A percentile compares a stretch with the other conserved stretches of the same genome.
Conservation (phyloP, 2,113 vertebrate species). For the Nyctibius bracteatus region DNA sequence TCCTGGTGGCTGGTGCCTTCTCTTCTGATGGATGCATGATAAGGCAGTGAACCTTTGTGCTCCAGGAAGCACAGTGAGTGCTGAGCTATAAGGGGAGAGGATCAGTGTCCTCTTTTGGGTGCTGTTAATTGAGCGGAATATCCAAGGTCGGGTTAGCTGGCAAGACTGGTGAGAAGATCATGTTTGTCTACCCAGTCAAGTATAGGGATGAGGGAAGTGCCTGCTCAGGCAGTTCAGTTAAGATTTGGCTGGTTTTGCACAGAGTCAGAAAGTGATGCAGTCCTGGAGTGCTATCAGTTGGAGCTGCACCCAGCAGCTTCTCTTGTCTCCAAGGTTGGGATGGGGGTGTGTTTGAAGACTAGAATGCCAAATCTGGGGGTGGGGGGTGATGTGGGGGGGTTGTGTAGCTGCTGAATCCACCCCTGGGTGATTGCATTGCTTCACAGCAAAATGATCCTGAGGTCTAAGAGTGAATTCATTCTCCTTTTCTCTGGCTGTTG, state of each 20-base stretch:
- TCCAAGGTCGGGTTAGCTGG: neutral
- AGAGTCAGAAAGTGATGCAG: neutral
- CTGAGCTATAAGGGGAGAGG: neutral
- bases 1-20: neutral
- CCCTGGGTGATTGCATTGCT: neutral
- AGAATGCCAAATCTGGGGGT: neutral
- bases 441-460: neutral
- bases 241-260: neutral
- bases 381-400: too few species aligned
- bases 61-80: neutral
- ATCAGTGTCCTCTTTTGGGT: neutral
- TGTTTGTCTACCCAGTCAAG: neutral
- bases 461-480: neutral
- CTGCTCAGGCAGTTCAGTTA: neutral
- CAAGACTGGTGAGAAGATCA: neutral
- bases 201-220: neutral
- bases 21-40: rapidly evolving
- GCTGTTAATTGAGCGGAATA: neutral
- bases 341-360: neutral
- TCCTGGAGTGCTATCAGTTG: neutral
- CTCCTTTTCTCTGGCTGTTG: neutral
- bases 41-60: neutral
- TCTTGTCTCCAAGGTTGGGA: neutral
- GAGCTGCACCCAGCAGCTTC: neutral
- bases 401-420: neutral